Base-by-base conservation (phyloP, 2,113 vertebrate genomes). In the Callaeas wilsoni region DNA sequence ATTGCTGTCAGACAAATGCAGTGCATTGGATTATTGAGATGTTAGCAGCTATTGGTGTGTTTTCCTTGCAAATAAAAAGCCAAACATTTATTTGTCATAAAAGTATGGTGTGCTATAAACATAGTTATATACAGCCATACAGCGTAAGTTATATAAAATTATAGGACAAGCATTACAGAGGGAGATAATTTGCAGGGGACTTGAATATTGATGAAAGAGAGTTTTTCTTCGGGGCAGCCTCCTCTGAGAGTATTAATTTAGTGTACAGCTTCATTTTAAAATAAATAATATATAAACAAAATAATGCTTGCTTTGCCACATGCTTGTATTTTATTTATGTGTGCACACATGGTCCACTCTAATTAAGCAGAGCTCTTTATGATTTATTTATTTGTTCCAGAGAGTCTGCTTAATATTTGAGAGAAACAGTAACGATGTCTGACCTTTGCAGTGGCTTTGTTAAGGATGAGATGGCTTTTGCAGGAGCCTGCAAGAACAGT, bases 311-410 rank as follows among this genome's bases (percentile, higher is more conserved):
- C 86, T 94, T 87, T 93, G 84, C 46, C 2, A 3, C 63, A 41
- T 93, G 41, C 56, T 68, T 87, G 55, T 95, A 27, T 92, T 96
- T 94, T 95, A 95, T 95, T 95, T 92, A 93, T 93, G 37, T 49
- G 21, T 46, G 76, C 57, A 65, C 67, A 69, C 87, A 60, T 77
- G 77, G 87, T 80, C 85, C 71, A 55, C 59, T 93, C 77, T 79
- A 94, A 95, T 93, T 91, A 95, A 97, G 73, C 56, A 52, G 35
- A 50, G 63, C 53, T 91, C 77, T 91, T 91, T 78, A 91, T 87
- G 71, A 53, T 87, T 96, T 95, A 84, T 97, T 96, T 94, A 92
- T 90, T 95, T 96, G 78, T 78, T 95, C 84, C 94, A 67, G 77
- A 73, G 73, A 42, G 29, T 39, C 74, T 84, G 74, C 82, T 84